Evolutionary conservation across 2,888 invertebrate genomes (phyloP), one percentile per base, ranked within the genome.

Genomic region (Andrena haemorrhoa): DNA sequence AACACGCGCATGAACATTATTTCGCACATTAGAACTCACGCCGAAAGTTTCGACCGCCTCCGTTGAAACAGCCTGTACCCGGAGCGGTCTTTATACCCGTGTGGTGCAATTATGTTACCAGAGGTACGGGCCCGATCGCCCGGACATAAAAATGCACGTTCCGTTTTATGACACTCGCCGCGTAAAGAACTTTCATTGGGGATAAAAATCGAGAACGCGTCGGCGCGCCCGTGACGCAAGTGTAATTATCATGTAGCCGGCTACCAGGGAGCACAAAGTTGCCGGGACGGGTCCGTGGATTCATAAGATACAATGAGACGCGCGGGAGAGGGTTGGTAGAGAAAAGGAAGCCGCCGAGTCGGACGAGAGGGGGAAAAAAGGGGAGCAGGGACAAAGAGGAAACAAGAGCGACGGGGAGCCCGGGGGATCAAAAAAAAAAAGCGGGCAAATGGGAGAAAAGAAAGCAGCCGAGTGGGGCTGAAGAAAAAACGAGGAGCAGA

Each of bases 391-490:
- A 72, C 66, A 66, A 63, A 64, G 51, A 35, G 47, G 61, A 58
- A 58, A 33, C 64, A 35, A 51, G 72, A 56, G n/a, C 33, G 70
- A 53, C 31, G 61, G 33, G 58, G 26, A 61, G 41, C 23, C 23
- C n/a, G 33, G 10, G n/a, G 23, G 2, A 5, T 41, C n/a, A n/a
- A n/a, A n/a, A n/a, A 41, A 41, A n/a, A 56, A 70, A 73, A 51
- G 23, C 51, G 53, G 12, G 41, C 26, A 35, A 76, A 76, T 20
- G 56, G 63, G 56, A 56, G 69, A 68, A 41, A 80, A 72, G 72
- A 79, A 78, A 79, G 81, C 58, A 41, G 16, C 70, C 81, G 75
- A 75, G 61, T 73, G 66, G 29, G 75, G 61, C 41, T 26, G 63
- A 66, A 71, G 49, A 69, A 61, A 53, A 60, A 66, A 66, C 8